Base-by-base conservation (phyloP, 2,113 vertebrate genomes). In the Podarcis cretensis region DNA sequence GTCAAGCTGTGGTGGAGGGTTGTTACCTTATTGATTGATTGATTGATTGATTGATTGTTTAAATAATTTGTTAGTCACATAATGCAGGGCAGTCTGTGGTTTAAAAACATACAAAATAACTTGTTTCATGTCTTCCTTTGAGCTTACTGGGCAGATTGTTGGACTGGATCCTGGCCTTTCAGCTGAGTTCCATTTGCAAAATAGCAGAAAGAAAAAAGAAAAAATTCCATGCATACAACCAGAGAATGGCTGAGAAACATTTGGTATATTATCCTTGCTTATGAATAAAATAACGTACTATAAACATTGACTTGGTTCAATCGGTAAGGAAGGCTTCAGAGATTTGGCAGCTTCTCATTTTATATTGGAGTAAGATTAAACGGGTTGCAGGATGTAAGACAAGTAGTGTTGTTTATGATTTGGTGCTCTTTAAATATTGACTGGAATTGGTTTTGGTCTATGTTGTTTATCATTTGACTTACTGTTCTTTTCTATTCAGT, bases 351-450 rank as follows among this genome's bases (percentile, higher is more conserved):
- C n/a, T 35, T 71, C 59, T 57, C 43, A 54, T 57, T 35, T 87
- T 37, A 32, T 35, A 16, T 27, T 71, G 48, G 77, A 59, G 37
- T 87, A 37, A 87, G 77, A 59, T 81, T 57, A 81, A 69, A 30
- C 35, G n/a, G 68, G 7, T 37, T 37, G 35, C 30, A 81, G 79
- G 71, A 87, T 79, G 79, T 71, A 37, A 81, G 65, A 71, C 68
- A 81, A 87, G 77, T 57, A 73, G 86, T 37, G 12, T 59, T 87
- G 77, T 59, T 81, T 87, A 69, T 54, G 43, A 87, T 57, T 80
- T 79, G 68, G n/a, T 25, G n/a, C 32, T 57, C 23, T 76, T 87
- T 6, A 59, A 81, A 81, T 59, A 40, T 73, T 35, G 35, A 35
- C 66, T 57, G 32, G 78, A 40, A 81, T 59, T n/a, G 68, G 59